Percentiles rank a stretch among this genome's conserved stretches.
Conservation (phyloP, 2,888 invertebrate genomes). For the Atethmia centrago region DNA sequence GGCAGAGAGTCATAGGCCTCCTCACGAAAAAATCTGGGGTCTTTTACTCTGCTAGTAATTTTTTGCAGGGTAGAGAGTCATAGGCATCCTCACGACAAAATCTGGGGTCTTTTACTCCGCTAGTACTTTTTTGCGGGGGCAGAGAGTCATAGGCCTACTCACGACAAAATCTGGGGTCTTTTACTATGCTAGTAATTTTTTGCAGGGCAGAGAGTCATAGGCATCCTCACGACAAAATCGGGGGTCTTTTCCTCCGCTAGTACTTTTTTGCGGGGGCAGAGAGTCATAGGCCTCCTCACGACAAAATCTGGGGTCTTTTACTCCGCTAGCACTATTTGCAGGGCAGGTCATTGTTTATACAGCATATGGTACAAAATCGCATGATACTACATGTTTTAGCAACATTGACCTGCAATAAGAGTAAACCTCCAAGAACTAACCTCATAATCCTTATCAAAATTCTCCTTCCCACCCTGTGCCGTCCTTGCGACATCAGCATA, state of each 20-base stretch:
- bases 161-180: not conserved
- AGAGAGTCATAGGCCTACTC: too few relatives aligned
- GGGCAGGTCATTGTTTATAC: too few relatives aligned
- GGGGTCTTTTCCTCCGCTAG: too few relatives aligned
- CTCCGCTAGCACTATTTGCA: not conserved
- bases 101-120: not conserved
- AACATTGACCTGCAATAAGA: not conserved
- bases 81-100: not conserved
- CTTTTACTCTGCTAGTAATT: too few relatives aligned
- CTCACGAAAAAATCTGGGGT: too few relatives aligned
- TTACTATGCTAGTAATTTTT: too few relatives aligned
- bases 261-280: too few relatives aligned
- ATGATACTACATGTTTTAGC: not conserved
- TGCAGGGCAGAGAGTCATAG: too few relatives aligned
- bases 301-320: not conserved
- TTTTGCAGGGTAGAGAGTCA: too few relatives aligned
- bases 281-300: not conserved
- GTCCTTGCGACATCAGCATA: slow-evolving; percentile 69
- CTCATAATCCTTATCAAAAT: slow-evolving; percentile 77
- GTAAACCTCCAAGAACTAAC: slow-evolving; percentile 65
- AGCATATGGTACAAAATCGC: too few relatives aligned
- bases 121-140: not conserved
- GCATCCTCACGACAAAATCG: too few relatives aligned
- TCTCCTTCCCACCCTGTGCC: slow-evolving; percentile 56
- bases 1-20: too few relatives aligned